phyloP scores from a whole-genome alignment of 2,888 invertebrate genomes.

The Tetragonisca angustula region DNA sequence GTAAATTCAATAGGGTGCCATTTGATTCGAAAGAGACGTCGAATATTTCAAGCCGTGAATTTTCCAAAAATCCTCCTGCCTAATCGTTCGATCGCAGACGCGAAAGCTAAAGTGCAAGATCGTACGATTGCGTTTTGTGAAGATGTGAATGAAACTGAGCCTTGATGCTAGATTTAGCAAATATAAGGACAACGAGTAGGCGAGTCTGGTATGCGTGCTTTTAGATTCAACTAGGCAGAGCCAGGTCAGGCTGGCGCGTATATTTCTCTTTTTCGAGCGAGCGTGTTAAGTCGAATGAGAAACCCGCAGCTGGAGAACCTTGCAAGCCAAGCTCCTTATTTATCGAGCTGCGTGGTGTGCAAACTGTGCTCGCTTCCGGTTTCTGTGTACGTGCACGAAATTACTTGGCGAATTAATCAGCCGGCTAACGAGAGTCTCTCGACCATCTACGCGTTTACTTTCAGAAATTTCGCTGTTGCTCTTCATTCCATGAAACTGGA shows the following conservation, averaged over 20 bases:
- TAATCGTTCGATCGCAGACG: neutral
- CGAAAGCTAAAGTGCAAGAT: neutral
- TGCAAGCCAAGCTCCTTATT: neutral
- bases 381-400: neutral
- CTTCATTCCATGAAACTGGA: neutral
- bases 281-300: constrained; percentile 8
- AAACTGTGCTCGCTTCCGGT: constrained; percentile 5
- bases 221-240: constrained; percentile 18
- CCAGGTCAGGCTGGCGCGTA: neutral
- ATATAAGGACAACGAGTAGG: neutral
- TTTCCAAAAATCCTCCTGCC: neutral
- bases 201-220: constrained; percentile 20
- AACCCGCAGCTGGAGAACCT: constrained; percentile 8
- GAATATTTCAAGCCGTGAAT: neutral
- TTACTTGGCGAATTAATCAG: neutral
- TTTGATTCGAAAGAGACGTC: neutral
- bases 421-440: neutral
- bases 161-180: neutral
- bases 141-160: neutral
- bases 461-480: neutral
- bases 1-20: neutral
- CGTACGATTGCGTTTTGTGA: neutral
- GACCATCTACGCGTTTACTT: neutral
- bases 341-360: constrained; percentile 4
- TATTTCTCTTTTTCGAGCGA: neutral